phyloP scores from a whole-genome alignment of 2,888 invertebrate species.

The Parnassius smintheus region DNA sequence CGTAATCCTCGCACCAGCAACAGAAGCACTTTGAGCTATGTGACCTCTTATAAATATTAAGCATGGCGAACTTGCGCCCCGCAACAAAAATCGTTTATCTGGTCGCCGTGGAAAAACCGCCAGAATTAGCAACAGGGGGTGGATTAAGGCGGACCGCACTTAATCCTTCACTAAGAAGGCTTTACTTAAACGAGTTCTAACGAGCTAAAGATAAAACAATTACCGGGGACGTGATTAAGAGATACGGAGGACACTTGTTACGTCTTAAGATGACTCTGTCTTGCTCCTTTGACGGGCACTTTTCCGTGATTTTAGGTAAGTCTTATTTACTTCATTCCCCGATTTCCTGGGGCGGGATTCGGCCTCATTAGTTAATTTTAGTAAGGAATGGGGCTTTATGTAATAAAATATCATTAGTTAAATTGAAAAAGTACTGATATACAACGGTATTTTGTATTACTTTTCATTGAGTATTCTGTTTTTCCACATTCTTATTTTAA shows the following conservation, averaged over 20 bases:
- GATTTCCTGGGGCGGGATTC: conserved; percentile 19
- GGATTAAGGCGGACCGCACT: conserved; percentile 79
- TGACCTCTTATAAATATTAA: conserved; percentile 77
- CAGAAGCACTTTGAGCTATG: conserved; percentile 64
- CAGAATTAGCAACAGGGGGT: conserved; percentile 78
- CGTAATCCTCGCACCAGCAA: conserved; percentile 67
- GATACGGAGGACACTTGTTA: conserved; percentile 79
- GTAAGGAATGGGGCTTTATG: conserved; percentile 4
- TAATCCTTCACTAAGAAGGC: conserved; percentile 82
- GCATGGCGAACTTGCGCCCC: conserved; percentile 58
- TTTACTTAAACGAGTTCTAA: conserved; percentile 82
- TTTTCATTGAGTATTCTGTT: too few species aligned
- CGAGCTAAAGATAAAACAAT: conserved; percentile 82
- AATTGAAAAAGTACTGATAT: too few species aligned
- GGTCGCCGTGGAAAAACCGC: conserved; percentile 77
- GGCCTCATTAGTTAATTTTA: conserved; percentile 24
- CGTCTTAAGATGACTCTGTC: conserved; percentile 60
- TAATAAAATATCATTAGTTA: too few species aligned
- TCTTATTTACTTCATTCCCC: conserved; percentile 34
- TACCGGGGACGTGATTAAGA: conserved; percentile 78
- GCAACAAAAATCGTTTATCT: conserved; percentile 78
- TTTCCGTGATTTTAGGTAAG: conserved; percentile 35
- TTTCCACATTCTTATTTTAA: too few species aligned
- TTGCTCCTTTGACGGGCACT: conserved; percentile 44
- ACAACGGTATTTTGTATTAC: too few species aligned